Evolutionary conservation across 92 coral and sea anemone genomes (phyloP), one percentile per base, ranked within the genome.

Genomic region (Parazoanthus atlanticus): DNA sequence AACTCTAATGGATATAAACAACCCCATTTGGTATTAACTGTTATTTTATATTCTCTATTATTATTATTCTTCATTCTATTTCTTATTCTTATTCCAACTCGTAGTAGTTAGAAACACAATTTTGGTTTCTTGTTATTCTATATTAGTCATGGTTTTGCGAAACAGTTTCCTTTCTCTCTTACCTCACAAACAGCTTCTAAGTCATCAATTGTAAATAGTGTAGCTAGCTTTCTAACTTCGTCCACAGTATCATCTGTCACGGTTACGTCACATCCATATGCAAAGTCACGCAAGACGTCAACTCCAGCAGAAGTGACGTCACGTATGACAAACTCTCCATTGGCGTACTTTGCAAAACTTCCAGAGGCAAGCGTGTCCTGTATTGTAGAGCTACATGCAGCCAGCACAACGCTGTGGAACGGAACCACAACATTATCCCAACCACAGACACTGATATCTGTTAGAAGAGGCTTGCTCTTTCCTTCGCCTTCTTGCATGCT

Each of bases 321-420:
- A 16, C 71, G 7, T 7, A 88, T 66, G 23, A 71, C 79, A n/a
- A 85, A 49, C 9, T 76, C 33, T 67, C 82, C 84, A 6, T 46
- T 13, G 28, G 82, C n/a, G 65, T 66, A 25, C 29, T 43, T 80
- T 25, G 19, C 21, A 29, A 56, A 52, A 17, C 64, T 81, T 8
- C 16, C 69, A 13, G 83, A 79, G 46, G 84, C 12, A 3, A 91
- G 80, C 8, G 28, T 23, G 34, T 43, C 66, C 78, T 89, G 72
- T 1, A 86, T 52, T 3, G 31, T 43, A 5, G 86, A 77, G 46
- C 95, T 91, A 70, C 89, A 86, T 8, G 95, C 89, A 52, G 94
- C 94, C 32, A 93, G 85, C 13, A 93, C 58, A 71, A 80, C 85
- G 8, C 76, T 81, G 52, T 93, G 95, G 71, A 93, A 89, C 13